A percentile compares a stretch with the other conserved stretches of the same genome.
phyloP scores from a whole-genome alignment of 2,888 invertebrate genomes.

The Idaea dimidiata region DNA sequence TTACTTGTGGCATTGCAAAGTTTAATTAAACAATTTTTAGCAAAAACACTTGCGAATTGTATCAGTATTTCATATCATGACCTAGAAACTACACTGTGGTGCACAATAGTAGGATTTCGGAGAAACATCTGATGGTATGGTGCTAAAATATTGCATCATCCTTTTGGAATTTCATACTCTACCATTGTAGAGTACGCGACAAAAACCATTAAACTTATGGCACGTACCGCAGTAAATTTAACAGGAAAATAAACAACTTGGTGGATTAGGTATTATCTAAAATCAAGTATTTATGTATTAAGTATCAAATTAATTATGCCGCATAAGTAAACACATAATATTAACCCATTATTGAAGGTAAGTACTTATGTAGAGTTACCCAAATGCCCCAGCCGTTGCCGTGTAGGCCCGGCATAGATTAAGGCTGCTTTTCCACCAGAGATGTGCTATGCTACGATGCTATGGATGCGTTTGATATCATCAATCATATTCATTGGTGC shows the following conservation, averaged over 20 bases:
- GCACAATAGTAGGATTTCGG: conserved; percentile 10
- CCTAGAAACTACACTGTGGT: not conserved
- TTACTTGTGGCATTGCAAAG: conserved; percentile 17
- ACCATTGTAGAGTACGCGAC: conserved; percentile 2
- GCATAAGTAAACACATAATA: not conserved
- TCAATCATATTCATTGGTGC: too few relatives aligned
- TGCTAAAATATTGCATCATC: not conserved
- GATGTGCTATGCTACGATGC: too few relatives aligned
- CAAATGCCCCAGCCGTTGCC: too few relatives aligned
- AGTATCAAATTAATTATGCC: not conserved
- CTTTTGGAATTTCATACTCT: conserved; percentile 1
- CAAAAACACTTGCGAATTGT: conserved; percentile 12
- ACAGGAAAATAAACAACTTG: not conserved
- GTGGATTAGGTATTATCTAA: too few relatives aligned
- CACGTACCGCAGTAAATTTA: not conserved
- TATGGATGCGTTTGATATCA: too few relatives aligned
- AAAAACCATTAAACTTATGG: conserved; percentile 3
- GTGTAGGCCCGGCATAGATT: too few relatives aligned
- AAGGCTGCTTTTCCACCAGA: too few relatives aligned
- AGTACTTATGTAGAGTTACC: not conserved
- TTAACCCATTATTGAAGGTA: not conserved
- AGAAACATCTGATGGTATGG: conserved; percentile 6
- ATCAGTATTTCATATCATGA: not conserved
- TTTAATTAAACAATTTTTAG: conserved; percentile 16
- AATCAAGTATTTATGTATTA: not conserved